Conservation (phyloP, 2,888 invertebrate species). For the Dryadula phaetusa region DNA sequence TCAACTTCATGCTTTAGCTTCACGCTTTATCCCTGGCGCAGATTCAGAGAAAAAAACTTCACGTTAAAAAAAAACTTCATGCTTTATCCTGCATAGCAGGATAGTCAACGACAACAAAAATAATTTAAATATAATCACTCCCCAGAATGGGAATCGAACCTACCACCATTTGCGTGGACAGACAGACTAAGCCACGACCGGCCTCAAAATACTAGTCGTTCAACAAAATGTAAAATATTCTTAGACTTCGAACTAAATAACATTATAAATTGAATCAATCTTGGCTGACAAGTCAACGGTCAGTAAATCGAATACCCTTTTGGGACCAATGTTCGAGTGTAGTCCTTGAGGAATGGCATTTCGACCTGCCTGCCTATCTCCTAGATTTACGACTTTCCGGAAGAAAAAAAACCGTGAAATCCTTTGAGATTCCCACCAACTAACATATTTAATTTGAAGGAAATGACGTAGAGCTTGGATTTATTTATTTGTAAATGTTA, state of each 20-base stretch:
- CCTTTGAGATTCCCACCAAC: conserved; percentile 66
- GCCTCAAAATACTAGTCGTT: too few species aligned
- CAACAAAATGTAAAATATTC: too few species aligned
- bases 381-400: conserved; percentile 62
- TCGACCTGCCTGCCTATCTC: conserved; percentile 44
- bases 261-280: conserved; percentile 13
- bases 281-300: conserved; percentile 12
- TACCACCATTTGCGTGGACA: too few species aligned
- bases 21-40: too few species aligned
- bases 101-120: too few species aligned
- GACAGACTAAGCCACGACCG: too few species aligned
- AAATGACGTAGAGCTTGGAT: conserved; percentile 67
- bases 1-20: too few species aligned
- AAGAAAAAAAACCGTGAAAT: conserved; percentile 65
- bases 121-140: too few species aligned
- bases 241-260: conserved; percentile 15
- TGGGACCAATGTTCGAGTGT: conserved; percentile 37
- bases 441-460: conserved; percentile 71
- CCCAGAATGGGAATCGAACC: too few species aligned
- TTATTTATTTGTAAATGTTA: conserved; percentile 52
- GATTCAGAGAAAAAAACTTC: too few species aligned
- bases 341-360: conserved; percentile 38
- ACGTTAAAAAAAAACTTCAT: too few species aligned
- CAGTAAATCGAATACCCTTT: conserved; percentile 33
- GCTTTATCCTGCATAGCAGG: too few species aligned